Base-by-base conservation (phyloP, 2,888 invertebrate genomes). In the Nomada fucata region DNA sequence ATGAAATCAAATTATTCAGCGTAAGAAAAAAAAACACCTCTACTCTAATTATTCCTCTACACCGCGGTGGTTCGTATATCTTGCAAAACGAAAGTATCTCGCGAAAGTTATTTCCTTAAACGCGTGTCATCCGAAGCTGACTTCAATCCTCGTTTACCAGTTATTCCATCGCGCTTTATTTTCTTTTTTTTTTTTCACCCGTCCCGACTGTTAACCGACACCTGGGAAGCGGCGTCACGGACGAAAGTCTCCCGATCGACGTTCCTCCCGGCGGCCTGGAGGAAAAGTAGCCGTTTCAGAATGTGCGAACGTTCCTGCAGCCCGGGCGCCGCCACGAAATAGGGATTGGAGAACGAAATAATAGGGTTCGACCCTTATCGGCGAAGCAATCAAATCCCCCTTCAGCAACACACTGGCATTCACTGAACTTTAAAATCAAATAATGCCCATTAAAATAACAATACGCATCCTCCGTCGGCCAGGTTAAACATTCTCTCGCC, bases 371-470 rank as follows among this genome's bases (percentile, higher is more conserved):
- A 91, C 92, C 92, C 92, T 73, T 91, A 92, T 92, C 91, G 91
- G 84, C 90, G 88, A 84, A 88, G 91, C 93, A 93, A 93, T 93
- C 93, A 93, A 91, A 93, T 92, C 90, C 90, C 91, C 91, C 91
- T 91, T 90, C 91, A 90, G 90, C 90, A 90, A 91, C 88, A 90
- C 89, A 88, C 90, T 84, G 91, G 92, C 92, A 93, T 93, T 93
- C 92, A 92, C 91, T 92, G 92, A 92, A 93, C 92, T 93, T 93
- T 93, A 93, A 93, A 93, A 93, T 93, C 93, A 90, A 93, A 93
- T 93, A 92, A 93, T 91, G 90, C 91, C 93, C 90, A 93, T 93
- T 93, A 93, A 93, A 93, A 93, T 93, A 93, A 93, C 93, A 93
- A 93, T 93, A 91, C 92, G 90, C 90, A 87, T 88, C 89, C 87